A percentile compares a stretch with the other conserved stretches of the same genome.
Evolutionary conservation across 2,888 invertebrate genomes (phyloP).

Genomic region (Drosophila rubida): DNA sequence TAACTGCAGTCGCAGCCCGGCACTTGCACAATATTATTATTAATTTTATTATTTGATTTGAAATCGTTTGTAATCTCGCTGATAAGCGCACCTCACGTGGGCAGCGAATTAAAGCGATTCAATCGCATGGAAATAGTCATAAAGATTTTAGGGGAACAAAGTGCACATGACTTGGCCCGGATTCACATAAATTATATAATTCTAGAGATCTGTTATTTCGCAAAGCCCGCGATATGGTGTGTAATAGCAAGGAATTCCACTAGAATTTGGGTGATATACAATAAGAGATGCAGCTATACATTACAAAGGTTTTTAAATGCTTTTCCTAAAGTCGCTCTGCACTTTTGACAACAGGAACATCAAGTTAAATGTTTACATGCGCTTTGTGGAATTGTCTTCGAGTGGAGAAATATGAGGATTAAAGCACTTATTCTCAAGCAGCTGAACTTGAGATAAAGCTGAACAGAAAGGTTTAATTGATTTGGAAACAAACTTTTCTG

Average conservation of each 20-base stretch:
- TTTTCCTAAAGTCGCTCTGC: too few relatives aligned
- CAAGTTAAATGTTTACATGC: too few relatives aligned
- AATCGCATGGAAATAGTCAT: conserved; percentile 2
- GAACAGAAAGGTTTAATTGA: too few relatives aligned
- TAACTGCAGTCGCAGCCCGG: neutral
- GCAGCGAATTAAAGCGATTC: conserved; percentile 3
- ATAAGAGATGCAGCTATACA: too few relatives aligned
- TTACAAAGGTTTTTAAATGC: too few relatives aligned
- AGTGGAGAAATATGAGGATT: too few relatives aligned
- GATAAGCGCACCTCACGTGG: conserved; percentile 19
- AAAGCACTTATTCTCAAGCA: too few relatives aligned
- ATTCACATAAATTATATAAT: neutral
- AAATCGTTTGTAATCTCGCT: conserved; percentile 4
- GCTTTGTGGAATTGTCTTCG: too few relatives aligned
- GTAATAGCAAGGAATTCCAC: neutral
- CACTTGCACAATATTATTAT: neutral
- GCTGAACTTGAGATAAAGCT: too few relatives aligned
- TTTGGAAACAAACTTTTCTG: too few relatives aligned
- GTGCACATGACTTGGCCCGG: neutral
- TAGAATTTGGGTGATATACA: too few relatives aligned
- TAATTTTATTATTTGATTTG: conserved; percentile 1
- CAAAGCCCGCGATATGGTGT: neutral
- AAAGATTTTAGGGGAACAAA: conserved; percentile 1
- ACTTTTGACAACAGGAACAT: too few relatives aligned
- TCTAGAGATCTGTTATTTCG: neutral